These are phyloP conservation scores for Drosophila sproati DNA, from an alignment of 1,140 invertebrate genomes.

Conservation along the genomic window DNA sequence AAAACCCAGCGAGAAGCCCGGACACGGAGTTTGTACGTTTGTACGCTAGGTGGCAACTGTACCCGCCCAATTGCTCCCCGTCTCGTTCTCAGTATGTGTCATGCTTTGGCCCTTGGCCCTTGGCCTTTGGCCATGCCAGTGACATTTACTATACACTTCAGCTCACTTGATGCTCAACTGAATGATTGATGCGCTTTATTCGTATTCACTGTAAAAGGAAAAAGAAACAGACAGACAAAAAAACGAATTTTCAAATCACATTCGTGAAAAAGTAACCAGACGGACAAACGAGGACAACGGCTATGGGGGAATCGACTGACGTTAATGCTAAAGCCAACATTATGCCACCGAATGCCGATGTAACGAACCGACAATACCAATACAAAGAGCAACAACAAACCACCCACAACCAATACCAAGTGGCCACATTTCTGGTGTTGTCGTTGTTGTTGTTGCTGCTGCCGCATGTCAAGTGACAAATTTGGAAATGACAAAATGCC, in stretches of 20 bases:
- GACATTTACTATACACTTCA: slow-evolving; percentile 81
- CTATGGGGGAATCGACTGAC: slow-evolving; percentile 47
- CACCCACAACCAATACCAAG: slow-evolving; percentile 11
- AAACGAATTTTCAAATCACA: slow-evolving; percentile 74
- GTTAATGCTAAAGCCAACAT: slow-evolving; percentile 80
- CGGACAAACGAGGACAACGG: slow-evolving; percentile 12
- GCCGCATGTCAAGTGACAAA: slow-evolving; percentile 77
- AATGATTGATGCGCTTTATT: slow-evolving; percentile 82
- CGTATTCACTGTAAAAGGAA: slow-evolving; percentile 53
- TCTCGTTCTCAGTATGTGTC: slow-evolving; percentile 5
- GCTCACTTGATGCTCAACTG: slow-evolving; percentile 72
- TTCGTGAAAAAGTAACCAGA: slow-evolving; percentile 61
- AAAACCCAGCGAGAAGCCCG: slow-evolving; percentile 26
- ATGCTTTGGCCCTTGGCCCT: slow-evolving; percentile 10
- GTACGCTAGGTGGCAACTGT: neutral
- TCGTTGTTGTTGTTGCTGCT: slow-evolving; percentile 29
- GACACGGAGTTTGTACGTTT: neutral
- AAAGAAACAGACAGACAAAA: neutral
- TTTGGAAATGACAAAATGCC: slow-evolving; percentile 79
- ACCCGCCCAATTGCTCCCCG: neutral
- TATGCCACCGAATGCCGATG: slow-evolving; percentile 53
- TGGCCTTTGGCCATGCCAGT: slow-evolving; percentile 52
- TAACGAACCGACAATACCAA: slow-evolving; percentile 35
- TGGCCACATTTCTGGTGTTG: slow-evolving; percentile 12
- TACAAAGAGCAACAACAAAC: neutral